Conservation (phyloP, 2,888 invertebrate genomes). For the Heliconius aoede region DNA sequence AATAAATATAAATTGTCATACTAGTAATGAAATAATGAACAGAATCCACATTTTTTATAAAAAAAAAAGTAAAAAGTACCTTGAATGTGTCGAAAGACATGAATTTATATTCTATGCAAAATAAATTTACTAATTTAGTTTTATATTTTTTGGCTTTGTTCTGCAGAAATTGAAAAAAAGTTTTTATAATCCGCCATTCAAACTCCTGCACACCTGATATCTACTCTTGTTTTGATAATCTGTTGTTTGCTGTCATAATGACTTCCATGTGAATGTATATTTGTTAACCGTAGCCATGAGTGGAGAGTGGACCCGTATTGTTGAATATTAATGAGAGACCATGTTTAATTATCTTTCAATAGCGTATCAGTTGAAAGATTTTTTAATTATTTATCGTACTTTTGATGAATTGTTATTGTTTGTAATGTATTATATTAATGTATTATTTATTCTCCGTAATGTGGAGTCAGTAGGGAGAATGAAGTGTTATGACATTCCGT, state of each 20-base stretch:
- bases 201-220: background rate
- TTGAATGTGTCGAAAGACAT: background rate
- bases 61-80: background rate
- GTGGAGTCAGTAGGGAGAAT: too few relatives aligned
- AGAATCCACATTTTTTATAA: background rate
- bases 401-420: constrained; percentile 5
- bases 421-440: background rate
- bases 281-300: constrained; percentile 32
- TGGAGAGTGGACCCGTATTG: constrained; percentile 29
- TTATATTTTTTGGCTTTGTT: background rate
- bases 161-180: background rate
- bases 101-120: background rate
- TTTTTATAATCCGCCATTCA: background rate
- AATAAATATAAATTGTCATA: too few relatives aligned
- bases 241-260: constrained; percentile 36
- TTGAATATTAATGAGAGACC: constrained; percentile 38
- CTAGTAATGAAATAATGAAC: background rate
- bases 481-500: too few relatives aligned
- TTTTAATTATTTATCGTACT: constrained; percentile 3
- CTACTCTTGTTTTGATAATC: constrained; percentile 1
- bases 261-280: constrained; percentile 39
- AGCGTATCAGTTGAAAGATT: constrained; percentile 19
- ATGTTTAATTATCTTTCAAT: constrained; percentile 38
- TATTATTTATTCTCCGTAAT: too few relatives aligned
- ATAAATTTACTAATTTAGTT: background rate